A percentile compares a stretch with the other conserved stretches of the same genome.
These are phyloP conservation scores for Zosterops hypoxanthus DNA, from an alignment of 2,113 vertebrate species.

Conservation along the genomic window DNA sequence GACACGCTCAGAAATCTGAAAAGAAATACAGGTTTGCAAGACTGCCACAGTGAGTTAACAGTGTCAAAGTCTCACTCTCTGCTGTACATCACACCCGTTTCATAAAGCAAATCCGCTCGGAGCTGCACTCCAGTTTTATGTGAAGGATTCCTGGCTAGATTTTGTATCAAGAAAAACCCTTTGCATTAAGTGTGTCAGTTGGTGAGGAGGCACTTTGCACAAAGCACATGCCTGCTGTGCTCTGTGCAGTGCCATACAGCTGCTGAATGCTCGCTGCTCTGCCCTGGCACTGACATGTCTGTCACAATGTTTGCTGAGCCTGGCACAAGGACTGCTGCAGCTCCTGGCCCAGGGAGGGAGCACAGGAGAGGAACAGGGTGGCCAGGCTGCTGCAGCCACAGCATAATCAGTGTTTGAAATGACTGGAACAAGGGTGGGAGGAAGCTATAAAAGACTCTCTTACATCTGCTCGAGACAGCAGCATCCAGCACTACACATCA, in stretches of 20 bases:
- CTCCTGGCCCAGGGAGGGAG: neutral
- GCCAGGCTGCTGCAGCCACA: neutral
- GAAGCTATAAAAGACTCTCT: neutral
- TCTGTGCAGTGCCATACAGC: neutral
- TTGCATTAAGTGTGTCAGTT: neutral
- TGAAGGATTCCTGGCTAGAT: neutral
- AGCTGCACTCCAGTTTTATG: neutral
- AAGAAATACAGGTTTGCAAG: neutral
- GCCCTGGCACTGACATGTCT: neutral
- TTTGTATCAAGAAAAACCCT: neutral
- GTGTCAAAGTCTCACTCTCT: neutral
- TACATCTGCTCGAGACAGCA: neutral
- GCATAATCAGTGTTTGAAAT: neutral
- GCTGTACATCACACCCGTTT: rapidly evolving
- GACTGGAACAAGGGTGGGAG: neutral
- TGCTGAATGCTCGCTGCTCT: neutral
- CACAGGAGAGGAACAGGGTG: neutral
- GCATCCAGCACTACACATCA: neutral
- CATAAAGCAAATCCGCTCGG: neutral
- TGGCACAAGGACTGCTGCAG: neutral
- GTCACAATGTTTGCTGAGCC: neutral
- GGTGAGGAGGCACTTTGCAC: neutral
- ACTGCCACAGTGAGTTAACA: neutral
- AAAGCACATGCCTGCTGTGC: neutral
- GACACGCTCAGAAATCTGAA: neutral